These are phyloP conservation scores for Prinia subflava DNA, from an alignment of 2,113 vertebrate species.

Conservation along the genomic window DNA sequence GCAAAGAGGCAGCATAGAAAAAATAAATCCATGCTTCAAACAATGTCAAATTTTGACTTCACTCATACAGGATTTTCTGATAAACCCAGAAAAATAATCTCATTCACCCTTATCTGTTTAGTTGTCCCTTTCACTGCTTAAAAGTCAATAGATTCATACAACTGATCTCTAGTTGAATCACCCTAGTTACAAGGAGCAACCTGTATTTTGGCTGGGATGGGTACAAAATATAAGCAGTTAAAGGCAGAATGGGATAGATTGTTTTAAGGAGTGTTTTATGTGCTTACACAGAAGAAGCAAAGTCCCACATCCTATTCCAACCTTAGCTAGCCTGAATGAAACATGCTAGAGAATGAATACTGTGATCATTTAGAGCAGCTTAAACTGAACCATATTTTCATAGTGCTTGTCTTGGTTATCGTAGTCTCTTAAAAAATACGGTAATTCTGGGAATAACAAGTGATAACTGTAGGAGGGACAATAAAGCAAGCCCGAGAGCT, in stretches of 20 bases:
- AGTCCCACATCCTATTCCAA: background rate
- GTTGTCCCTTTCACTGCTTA: background rate
- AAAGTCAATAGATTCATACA: background rate
- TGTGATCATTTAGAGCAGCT: background rate
- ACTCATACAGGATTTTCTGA: background rate
- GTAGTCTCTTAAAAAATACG: background rate
- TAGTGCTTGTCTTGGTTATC: conserved; percentile 23
- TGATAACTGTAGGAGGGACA: conserved; percentile 40
- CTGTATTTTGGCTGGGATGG: background rate
- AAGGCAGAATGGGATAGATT: background rate
- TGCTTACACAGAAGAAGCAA: background rate
- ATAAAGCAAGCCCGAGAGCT: conserved; percentile 43
- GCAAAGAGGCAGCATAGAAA: background rate
- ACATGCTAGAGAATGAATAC: conserved; percentile 8
- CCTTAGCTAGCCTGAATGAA: background rate
- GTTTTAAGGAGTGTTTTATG: background rate
- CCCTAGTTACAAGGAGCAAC: background rate
- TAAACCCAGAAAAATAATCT: background rate
- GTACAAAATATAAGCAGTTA: background rate
- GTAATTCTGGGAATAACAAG: conserved; percentile 37
- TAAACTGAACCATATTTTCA: background rate
- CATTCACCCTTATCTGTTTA: background rate
- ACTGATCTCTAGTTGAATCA: background rate
- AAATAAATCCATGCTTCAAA: background rate
- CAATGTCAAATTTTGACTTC: background rate